Conservation (phyloP, 2,797 vertebrate genomes). For the Crossoptilon crossoptilon region DNA sequence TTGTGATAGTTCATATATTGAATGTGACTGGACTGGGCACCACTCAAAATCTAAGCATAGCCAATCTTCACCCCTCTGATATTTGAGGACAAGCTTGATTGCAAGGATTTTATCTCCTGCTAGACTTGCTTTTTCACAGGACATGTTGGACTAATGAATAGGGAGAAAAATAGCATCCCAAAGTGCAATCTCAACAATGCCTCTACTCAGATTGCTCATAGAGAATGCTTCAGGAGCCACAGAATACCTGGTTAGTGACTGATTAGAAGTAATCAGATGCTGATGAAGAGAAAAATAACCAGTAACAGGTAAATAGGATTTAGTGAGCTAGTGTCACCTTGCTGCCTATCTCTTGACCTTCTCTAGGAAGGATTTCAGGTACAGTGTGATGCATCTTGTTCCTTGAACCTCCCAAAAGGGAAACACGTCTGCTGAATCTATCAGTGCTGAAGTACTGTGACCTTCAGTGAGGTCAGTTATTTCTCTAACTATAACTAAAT, state of each 20-base stretch:
- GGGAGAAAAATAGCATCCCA: neutral
- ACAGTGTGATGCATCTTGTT: neutral
- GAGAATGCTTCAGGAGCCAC: neutral
- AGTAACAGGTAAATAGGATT: neutral
- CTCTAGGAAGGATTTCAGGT: neutral
- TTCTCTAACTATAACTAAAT: neutral
- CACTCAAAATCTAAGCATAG: neutral
- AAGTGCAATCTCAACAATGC: neutral
- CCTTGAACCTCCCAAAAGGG: neutral
- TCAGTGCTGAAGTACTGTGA: neutral
- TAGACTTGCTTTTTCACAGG: neutral
- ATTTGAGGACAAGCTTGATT: neutral
- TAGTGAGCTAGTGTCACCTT: neutral
- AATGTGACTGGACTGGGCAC: neutral
- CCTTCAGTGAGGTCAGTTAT: neutral
- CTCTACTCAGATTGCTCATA: neutral
- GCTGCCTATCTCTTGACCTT: neutral
- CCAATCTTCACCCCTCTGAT: neutral
- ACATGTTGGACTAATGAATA: neutral
- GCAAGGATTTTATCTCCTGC: neutral
- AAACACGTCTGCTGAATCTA: neutral
- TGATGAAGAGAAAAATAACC: neutral
- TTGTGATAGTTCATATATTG: neutral
- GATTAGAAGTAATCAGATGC: neutral
- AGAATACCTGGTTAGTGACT: neutral